phyloP scores from a whole-genome alignment of 2,888 invertebrate genomes.

The Andrena minutula region DNA sequence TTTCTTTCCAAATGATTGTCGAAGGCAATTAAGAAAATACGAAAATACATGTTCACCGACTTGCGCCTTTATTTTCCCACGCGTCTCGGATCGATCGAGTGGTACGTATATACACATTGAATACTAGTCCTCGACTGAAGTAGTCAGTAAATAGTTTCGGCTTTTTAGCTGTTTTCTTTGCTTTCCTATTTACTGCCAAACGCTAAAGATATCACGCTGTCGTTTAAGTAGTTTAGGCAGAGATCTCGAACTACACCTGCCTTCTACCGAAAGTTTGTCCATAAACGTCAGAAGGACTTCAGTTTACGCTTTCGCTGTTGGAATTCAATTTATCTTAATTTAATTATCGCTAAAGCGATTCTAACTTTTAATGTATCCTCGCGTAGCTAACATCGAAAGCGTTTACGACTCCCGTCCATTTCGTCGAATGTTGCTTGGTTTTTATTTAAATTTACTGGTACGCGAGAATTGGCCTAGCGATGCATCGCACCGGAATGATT shows the following conservation, averaged over 20 bases:
- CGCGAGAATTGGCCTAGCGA: slow-evolving; percentile 52
- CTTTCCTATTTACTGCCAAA: slow-evolving; percentile 54
- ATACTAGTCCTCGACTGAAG: slow-evolving; percentile 60
- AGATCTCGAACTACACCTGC: slow-evolving; percentile 15
- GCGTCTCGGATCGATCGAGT: slow-evolving; percentile 85
- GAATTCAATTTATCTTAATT: slow-evolving; percentile 5
- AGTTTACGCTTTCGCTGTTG: slow-evolving; percentile 39
- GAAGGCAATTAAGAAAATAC: slow-evolving; percentile 75
- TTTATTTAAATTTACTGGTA: slow-evolving; percentile 32
- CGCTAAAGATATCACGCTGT: slow-evolving; percentile 47
- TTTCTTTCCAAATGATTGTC: slow-evolving; percentile 55
- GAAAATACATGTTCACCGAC: slow-evolving; percentile 83
- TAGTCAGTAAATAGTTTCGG: slow-evolving; percentile 75
- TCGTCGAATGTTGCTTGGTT: slow-evolving; percentile 17
- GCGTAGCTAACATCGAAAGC: slow-evolving; percentile 23
- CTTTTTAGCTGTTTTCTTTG: slow-evolving; percentile 79
- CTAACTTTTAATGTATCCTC: neutral
- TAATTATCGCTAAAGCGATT: neutral
- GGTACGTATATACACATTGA: slow-evolving; percentile 82
- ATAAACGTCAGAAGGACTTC: neutral
- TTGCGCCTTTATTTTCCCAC: slow-evolving; percentile 85
- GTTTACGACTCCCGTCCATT: slow-evolving; percentile 24
- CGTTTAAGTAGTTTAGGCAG: slow-evolving; percentile 32
- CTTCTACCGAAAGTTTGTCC: slow-evolving; percentile 8
- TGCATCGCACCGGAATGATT: slow-evolving; percentile 60